A percentile compares a stretch with the other conserved stretches of the same genome.
These are phyloP conservation scores for Habropoda laboriosa DNA, from an alignment of 1,140 invertebrate genomes.

Conservation along the genomic window DNA sequence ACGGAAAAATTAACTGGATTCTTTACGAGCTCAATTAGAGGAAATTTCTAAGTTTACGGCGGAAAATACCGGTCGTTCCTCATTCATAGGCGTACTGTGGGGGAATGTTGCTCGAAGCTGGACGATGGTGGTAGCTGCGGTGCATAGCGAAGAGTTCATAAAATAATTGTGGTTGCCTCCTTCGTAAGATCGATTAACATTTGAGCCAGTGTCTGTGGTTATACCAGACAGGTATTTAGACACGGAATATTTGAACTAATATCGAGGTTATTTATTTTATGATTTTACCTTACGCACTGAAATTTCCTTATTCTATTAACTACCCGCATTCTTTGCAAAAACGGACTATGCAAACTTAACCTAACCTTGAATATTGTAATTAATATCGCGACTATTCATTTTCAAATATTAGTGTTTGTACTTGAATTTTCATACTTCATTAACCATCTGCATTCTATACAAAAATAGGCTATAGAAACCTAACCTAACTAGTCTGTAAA, in stretches of 20 bases:
- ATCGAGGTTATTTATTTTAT: not conserved
- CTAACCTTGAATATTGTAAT: too few relatives aligned
- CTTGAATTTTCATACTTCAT: too few relatives aligned
- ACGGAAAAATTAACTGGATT: constrained; percentile 8
- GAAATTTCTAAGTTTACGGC: constrained; percentile 42
- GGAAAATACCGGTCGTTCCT: constrained; percentile 28
- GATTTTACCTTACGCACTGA: not conserved
- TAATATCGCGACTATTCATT: too few relatives aligned
- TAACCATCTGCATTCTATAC: too few relatives aligned
- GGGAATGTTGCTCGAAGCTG: not conserved
- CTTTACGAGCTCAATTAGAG: constrained; percentile 21
- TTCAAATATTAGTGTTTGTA: too few relatives aligned
- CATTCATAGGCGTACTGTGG: not conserved
- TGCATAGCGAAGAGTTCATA: not conserved
- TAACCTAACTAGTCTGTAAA: too few relatives aligned
- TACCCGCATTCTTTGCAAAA: too few relatives aligned
- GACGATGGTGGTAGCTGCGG: not conserved
- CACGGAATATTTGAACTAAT: not conserved
- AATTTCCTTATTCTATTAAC: too few relatives aligned
- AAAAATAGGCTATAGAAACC: too few relatives aligned
- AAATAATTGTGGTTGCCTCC: not conserved
- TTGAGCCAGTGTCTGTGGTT: not conserved
- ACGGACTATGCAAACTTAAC: too few relatives aligned
- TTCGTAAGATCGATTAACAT: not conserved
- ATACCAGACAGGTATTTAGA: not conserved